Evolutionary conservation across 2,113 vertebrate species (phyloP).

Genomic region (Jaculus jaculus): DNA sequence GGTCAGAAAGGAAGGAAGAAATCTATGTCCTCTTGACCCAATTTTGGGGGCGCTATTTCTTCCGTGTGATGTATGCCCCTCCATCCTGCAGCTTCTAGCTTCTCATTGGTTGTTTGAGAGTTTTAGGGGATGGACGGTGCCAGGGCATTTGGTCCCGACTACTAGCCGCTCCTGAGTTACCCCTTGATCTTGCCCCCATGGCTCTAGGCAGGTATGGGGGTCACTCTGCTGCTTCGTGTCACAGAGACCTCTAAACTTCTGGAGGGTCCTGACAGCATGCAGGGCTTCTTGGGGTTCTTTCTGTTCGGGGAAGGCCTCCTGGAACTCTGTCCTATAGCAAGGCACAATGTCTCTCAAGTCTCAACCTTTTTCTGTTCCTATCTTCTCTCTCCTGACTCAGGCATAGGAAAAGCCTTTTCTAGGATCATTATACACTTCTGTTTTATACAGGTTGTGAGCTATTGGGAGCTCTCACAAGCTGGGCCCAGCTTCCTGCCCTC

Average conservation of each 20-base stretch:
- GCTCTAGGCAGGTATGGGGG: neutral
- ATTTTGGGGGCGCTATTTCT: neutral
- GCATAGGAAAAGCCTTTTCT: neutral
- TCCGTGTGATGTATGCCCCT: neutral
- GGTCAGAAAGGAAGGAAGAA: neutral
- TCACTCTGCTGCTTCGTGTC: neutral
- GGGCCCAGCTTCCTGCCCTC: neutral
- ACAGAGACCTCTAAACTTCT: neutral
- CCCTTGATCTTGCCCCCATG: neutral
- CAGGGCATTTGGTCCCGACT: neutral
- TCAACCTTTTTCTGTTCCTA: neutral
- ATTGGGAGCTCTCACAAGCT: neutral
- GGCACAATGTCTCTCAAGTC: neutral
- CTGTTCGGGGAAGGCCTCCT: neutral
- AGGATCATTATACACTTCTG: neutral
- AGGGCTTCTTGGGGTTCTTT: neutral
- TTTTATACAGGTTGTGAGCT: neutral
- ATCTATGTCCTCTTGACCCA: neutral
- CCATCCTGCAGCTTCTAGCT: neutral
- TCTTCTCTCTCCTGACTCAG: neutral
- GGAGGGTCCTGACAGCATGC: neutral
- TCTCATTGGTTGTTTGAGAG: neutral
- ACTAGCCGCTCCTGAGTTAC: neutral
- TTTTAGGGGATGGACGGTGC: neutral
- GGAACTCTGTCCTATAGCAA: neutral